Conservation (phyloP, 2,888 invertebrate genomes). For the Lepidocyrtinus sp. region DNA sequence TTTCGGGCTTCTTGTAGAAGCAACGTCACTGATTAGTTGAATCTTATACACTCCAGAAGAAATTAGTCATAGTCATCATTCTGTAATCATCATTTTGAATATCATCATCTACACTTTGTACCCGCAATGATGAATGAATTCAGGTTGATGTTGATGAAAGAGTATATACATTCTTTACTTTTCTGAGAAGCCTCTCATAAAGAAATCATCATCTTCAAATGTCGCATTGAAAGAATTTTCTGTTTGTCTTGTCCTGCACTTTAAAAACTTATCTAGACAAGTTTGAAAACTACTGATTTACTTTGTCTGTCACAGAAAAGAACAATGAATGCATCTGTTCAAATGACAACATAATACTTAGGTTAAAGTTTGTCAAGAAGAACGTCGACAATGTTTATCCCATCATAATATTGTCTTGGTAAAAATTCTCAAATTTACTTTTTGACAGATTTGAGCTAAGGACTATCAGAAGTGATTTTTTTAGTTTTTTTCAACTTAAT, state of each 20-base stretch:
- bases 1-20: no score
- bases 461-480: no score
- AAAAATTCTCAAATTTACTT: no score
- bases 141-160: slow-evolving; percentile 25
- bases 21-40: no score
- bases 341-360: not conserved
- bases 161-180: not conserved
- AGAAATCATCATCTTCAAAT: no score
- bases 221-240: not conserved
- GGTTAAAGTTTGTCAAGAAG: slow-evolving; percentile 3
- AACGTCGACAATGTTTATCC: slow-evolving; percentile 13
- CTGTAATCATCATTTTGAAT: no score
- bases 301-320: slow-evolving; percentile 3
- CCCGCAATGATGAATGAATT: slow-evolving; percentile 36
- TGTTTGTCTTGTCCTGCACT: slow-evolving; percentile 38
- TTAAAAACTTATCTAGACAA: slow-evolving; percentile 40
- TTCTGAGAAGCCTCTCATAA: slow-evolving; percentile 15
- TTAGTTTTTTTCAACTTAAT: slow-evolving; percentile 40
- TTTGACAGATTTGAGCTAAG: no score
- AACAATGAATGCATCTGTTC: not conserved
- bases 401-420: no score
- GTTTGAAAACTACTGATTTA: slow-evolving; percentile 41
- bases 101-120: no score
- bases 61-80: no score
- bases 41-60: no score